A percentile compares a stretch with the other conserved stretches of the same genome.
Evolutionary conservation across 2,797 vertebrate species (phyloP).

Genomic region (Neostethus bicornis): DNA sequence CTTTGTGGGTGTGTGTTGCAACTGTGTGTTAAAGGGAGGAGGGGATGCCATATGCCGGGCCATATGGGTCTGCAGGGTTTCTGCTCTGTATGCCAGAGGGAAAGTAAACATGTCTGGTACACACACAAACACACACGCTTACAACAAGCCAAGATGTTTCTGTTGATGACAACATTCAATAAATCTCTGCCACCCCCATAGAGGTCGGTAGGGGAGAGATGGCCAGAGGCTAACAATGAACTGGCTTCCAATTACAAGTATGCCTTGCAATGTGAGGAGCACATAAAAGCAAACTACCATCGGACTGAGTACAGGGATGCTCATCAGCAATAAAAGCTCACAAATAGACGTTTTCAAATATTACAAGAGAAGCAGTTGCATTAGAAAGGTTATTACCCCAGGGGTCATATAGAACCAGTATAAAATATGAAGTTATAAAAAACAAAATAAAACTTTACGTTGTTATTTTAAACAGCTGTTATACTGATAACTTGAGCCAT

Average conservation of each 20-base stretch:
- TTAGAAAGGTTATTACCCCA: slow-evolving; percentile 14
- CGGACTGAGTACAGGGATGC: neutral
- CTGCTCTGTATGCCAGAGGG: slow-evolving; percentile 59
- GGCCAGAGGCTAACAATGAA: slow-evolving; percentile 36
- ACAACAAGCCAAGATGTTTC: slow-evolving; percentile 40
- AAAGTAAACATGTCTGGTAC: slow-evolving; percentile 69
- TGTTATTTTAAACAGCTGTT: no score
- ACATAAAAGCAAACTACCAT: slow-evolving; percentile 10
- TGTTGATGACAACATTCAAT: slow-evolving; percentile 49
- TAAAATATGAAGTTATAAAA: slow-evolving; percentile 17
- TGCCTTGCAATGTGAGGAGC: slow-evolving; percentile 2
- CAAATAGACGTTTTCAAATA: slow-evolving; percentile 20
- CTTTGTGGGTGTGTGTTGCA: slow-evolving; percentile 17
- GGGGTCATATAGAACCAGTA: neutral
- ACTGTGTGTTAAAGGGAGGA: slow-evolving; percentile 21
- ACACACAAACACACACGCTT: slow-evolving; percentile 44
- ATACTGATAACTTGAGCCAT: no score
- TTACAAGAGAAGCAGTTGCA: slow-evolving; percentile 4
- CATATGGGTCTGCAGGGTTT: slow-evolving; percentile 68
- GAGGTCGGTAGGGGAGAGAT: slow-evolving; percentile 20
- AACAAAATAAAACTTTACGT: no score
- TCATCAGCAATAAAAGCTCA: slow-evolving; percentile 12
- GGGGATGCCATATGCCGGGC: slow-evolving; percentile 64
- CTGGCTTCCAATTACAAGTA: slow-evolving; percentile 44
- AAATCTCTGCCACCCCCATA: slow-evolving; percentile 30